Evolutionary conservation across 35 echinoderm and acorn worm genomes (phyloP), one percentile per base, ranked within the genome.

Genomic region (Patiria miniata): DNA sequence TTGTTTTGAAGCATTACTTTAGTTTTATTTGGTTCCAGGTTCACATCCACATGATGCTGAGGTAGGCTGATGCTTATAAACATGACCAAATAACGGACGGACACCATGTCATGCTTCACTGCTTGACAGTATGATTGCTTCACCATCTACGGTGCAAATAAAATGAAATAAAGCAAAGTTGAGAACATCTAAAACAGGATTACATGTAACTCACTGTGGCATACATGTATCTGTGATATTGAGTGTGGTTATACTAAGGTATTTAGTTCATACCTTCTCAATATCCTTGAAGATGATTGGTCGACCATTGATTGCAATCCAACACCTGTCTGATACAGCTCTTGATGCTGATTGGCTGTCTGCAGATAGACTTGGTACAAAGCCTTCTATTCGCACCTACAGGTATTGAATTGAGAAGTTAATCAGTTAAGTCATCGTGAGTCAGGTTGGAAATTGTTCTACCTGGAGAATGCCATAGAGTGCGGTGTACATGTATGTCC

Each of bases 11-110:
- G 83, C 36, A 98, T 73, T 19, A 98, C 95, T 86, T 85, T 98
- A 1, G 92, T 81, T 77, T 98, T 98, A 78, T 98, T 93, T 89
- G 95, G 95, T 77, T 98, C 95, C 38, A 98, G 69, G 79, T 98
- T 98, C 51, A 98, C 83, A 76, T 98, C 95, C 8, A 98, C 92
- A 37, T 54, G 52, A 78, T 98, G 61, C 39, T 85, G 83, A 23
- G 95, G 92, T 33, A 94, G 30, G 15, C 36, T 82, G 9, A 98
- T 85, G n/a, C 76, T 44, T 1, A 98, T 54, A 81, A 77, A 97
- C 21, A 88, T 91, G 2, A 89, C 79, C 19, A 93, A 50, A 58
- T 93, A 51, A 32, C 87, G 82, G 4, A 93, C 34, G 54, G 73
- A 82, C 17, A 39, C 37, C 2, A 82, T 60, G 30, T 88, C 87